Percentiles rank a stretch among this genome's conserved stretches.
Evolutionary conservation across 2,888 invertebrate species (phyloP).

Genomic region (Acrobasis repandana): DNA sequence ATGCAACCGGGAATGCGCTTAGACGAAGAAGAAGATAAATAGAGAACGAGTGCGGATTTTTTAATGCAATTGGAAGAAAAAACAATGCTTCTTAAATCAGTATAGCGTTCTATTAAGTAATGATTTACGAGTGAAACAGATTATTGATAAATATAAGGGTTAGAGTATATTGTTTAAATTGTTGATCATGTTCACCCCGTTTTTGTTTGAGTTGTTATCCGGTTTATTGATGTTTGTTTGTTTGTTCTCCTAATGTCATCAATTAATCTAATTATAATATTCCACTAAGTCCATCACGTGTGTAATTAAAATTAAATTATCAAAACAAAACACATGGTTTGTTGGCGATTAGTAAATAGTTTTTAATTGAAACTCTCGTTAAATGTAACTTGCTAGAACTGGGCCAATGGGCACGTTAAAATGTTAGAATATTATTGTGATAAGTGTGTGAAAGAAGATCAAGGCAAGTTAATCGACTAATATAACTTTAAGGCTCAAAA

Average conservation of each 20-base stretch:
- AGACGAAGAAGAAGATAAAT: no score
- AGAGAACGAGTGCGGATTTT: no score
- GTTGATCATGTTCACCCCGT: no score
- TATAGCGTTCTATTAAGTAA: no score
- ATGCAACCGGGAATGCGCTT: no score
- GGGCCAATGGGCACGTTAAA: slow-evolving; percentile 1
- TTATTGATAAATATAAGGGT: no score
- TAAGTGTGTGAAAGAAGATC: not conserved
- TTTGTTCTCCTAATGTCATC: not conserved
- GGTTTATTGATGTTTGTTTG: not conserved
- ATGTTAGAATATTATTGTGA: not conserved
- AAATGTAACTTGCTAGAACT: not conserved
- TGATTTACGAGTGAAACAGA: no score
- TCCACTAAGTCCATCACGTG: not conserved
- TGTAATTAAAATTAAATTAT: not conserved
- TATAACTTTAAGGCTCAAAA: no score
- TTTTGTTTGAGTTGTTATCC: not conserved
- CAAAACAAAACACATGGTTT: not conserved
- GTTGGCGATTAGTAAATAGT: not conserved
- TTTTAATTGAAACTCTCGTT: not conserved
- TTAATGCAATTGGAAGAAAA: no score
- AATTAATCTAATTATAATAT: not conserved
- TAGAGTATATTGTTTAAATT: no score
- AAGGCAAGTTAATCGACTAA: not conserved
- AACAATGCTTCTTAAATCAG: no score